Evolutionary conservation across 2,797 vertebrate genomes (phyloP), one percentile per base, ranked within the genome.

Genomic region (Epinephelus malabaricus): DNA sequence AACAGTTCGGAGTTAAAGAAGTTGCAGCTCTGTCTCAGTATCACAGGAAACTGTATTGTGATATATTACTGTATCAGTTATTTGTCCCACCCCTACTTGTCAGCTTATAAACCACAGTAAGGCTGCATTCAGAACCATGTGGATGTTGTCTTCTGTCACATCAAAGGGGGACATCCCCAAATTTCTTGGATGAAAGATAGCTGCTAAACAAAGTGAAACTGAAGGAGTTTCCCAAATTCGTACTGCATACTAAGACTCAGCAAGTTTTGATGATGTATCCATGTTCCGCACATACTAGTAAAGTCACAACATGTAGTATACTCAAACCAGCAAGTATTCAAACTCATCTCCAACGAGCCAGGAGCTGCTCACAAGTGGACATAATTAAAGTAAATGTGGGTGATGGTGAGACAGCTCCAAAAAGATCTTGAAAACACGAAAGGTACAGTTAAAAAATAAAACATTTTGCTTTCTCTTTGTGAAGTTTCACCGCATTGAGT

Each of bases 31-130:
- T 11, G 13, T 12, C 12, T 68, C 10, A 25, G 51, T 75, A 54
- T 81, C 73, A 71, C 73, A 76, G 69, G 10, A 27, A 73, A 45
- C 13, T 72, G 56, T 30, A 14, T 58, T 72, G 76, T 27, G 30
- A 40, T 66, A 75, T 75, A 71, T 58, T 7, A n/a, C 23, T 50
- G 43, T 51, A 12, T 51, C 12, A 6, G 11, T 34, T 18, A 3
- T 67, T n/a, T 5, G 43, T 66, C 71, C 56, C 76, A 40, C 19
- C 62, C 56, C 67, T 38, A 56, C 62, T 23, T 1, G 4, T 38
- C 38, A 43, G 67, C 61, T 38, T 1, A 18, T 23, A 11, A 19
- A 6, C 4, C 0, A 7, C 38, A 43, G 45, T 12, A 1, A 46
- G 10, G 56, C 8, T 38, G 27, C 54, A 5, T 56, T 56, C 6